Base-by-base conservation (phyloP, 2,888 invertebrate genomes). In the Tetropium fuscum region DNA sequence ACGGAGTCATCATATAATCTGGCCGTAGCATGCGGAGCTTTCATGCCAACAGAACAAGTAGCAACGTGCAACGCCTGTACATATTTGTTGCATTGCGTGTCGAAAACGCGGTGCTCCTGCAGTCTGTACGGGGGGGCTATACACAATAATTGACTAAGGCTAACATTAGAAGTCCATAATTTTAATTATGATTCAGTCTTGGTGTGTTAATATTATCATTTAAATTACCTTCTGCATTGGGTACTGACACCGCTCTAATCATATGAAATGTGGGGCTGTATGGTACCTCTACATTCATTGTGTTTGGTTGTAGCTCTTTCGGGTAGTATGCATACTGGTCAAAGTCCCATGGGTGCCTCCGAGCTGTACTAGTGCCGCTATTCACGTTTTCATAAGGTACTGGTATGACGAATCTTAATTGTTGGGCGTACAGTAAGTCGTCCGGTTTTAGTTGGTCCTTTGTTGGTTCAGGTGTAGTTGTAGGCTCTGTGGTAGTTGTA, bases 361-460 rank as follows among this genome's bases (percentile, higher is more conserved):
- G 64, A 2, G 66, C 8, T 8, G 16, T 27, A 16, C 43, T 56
- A 3, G 58, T 22, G 15, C 25, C 54, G 10, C 53, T 51, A 10
- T 53, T 34, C 13, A 45, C 30, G 36, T 64, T 63, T 5, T 66
- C 70, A 53, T 74, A 75, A 2, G 77, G 76, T 19, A 80, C 72
- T 6, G 81, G 81, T 43, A 81, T 70, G 2, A 82, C 76, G 63
- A 81, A 81, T 64, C 75, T 76, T 54, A 81, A 58, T 67, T 80
- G 76, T 54, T 77, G 73, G 5, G 63, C 60, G 38, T 76, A 76
- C 10, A 73, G 27, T 18, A 69, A 49, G 16, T 71, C 66, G 7
- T 64, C 59, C 7, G 56, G 49, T 41, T 44, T 53, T 8, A 58
- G 58, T 51, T 53, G 61, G 38, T 67, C 60, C 2, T 58, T 30